Evolutionary conservation across 2,888 invertebrate genomes (phyloP), one percentile per base, ranked within the genome.

Genomic region (Leptothorax acervorum): DNA sequence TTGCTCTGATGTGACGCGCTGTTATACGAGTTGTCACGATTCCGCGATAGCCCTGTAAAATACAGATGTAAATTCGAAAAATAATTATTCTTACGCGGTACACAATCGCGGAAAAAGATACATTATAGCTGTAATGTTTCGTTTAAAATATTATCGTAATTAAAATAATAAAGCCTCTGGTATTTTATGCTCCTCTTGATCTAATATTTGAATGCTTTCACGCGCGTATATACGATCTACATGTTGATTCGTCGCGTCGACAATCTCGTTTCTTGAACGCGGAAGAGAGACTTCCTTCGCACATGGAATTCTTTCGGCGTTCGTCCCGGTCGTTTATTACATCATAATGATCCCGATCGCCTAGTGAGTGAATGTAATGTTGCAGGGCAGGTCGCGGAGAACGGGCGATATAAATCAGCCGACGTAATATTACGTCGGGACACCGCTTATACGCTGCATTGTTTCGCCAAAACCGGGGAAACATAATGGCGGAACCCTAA

Each of bases 321-420:
- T 8, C 35, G 51, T 31, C 18, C 6, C 60, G 70, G 68, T 86
- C 88, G 79, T 88, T 89, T 89, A 88, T 88, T 89, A 86, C 84
- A 28, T 81, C 78, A 86, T 86, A 88, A 88, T 89, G 63, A 88
- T 89, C 82, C 66, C 63, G 71, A 84, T 87, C 42, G 53, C 31
- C 63, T 18, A 55, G 42, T 42, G 60, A 85, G 83, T 70, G 84
- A 89, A 82, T 76, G 79, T 82, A 87, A 86, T 28, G 75, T 73
- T 35, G 35, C 48, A 35, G 60, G 18, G n/a, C 62, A 15, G 15
- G 71, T 35, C 18, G 60, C 62, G 55, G 87, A 86, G 87, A 86
- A 85, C 74, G 81, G 70, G 79, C 74, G 85, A 87, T 88, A 90
- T 92, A 91, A 90, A 92, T 92, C 92, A 92, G 65, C 78, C 83